Evolutionary conservation across 2,888 invertebrate genomes (phyloP), one percentile per base, ranked within the genome.

Genomic region (Archips crataeganus): DNA sequence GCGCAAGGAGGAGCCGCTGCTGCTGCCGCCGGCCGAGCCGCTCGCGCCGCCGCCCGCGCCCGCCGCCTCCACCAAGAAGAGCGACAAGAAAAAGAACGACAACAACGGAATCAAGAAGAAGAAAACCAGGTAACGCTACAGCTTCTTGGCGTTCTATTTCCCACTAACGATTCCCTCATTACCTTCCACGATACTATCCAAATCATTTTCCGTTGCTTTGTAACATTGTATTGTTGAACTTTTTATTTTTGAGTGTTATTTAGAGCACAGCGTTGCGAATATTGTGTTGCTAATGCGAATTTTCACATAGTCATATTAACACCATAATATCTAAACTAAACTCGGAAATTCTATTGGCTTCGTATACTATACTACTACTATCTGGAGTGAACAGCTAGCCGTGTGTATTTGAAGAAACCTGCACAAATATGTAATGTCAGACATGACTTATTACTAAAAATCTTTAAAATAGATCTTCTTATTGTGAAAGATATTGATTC

Each of bases 101-200:
- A 97, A 97, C 82, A 98, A 97, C 87, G 97, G 97, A 64, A 97
- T 98, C 51, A 98, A 98, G 89, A 98, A 98, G 93, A 98, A 98
- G 92, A 98, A 98, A 94, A 98, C 98, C 70, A 97, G 98, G 98
- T 98, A 88, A 80, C 86, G 6, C 49, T 0, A 11, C 36, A 13
- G 10, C 34, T 32, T 10, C 10, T 32, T 8, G 0, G 47, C 6
- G 8, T 36, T 42, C 61, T 11, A 23, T 49, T 23, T 23, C 15
- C 54, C 23, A 8, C 23, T 23, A 23, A 54, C 54, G 2, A 13
- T 23, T 8, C 36, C n/a, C 60, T 36, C n/a, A 34, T 51, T 9
- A 5, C 2, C 36, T 42, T 34, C 32, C 36, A n/a, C 11, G 15
- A 13, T 62, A 13, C 62, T 45, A 13, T 62, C 45, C 42, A 23